Evolutionary conservation across 2,113 vertebrate genomes (phyloP).

Genomic region (Rattus norvegicus): GRCr8 NC_086023.1:133682001-133682500

Average conservation of each 20-base stretch:
- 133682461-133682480: slow-evolving; percentile 92
- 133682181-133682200: background rate
- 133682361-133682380: slow-evolving; percentile 93
- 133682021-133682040: background rate
- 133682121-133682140: no score
- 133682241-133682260: no score
- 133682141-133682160: background rate
- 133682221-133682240: background rate
- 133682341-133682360: background rate
- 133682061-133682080: background rate
- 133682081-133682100: background rate
- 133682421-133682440: slow-evolving; percentile 84
- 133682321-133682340: background rate
- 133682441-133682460: slow-evolving; percentile 84
- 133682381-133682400: slow-evolving; percentile 90
- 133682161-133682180: background rate
- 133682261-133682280: background rate
- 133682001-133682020: background rate
- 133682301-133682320: background rate
- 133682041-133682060: background rate
- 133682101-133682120: background rate
- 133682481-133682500: slow-evolving; percentile 88
- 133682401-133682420: slow-evolving; percentile 92
- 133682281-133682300: background rate
- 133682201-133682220: background rate